phyloP scores from a whole-genome alignment of 2,888 invertebrate genomes.

The Amblyteles armatorius region DNA sequence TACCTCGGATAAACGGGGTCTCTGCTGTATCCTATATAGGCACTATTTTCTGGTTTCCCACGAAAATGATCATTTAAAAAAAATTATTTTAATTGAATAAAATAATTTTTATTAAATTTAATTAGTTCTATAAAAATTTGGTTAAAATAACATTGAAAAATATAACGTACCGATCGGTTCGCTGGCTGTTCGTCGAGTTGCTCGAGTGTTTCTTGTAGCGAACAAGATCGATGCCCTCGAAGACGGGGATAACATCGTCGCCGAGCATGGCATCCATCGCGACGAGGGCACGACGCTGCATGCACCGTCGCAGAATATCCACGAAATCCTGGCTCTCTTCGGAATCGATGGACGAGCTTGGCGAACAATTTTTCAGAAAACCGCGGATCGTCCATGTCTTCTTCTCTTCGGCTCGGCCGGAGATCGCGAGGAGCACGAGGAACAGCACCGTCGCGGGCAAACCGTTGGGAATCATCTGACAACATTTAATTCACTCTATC shows the following conservation, averaged over 20 bases:
- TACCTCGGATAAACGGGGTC: too few relatives aligned
- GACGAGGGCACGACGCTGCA: conserved; percentile 83
- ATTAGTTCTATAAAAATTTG: too few relatives aligned
- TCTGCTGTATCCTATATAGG: too few relatives aligned
- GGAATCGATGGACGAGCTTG: conserved; percentile 67
- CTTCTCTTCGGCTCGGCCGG: conserved; percentile 70
- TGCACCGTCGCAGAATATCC: conserved; percentile 74
- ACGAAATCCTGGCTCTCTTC: conserved; percentile 73
- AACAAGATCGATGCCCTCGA: conserved; percentile 88
- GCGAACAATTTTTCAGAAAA: conserved; percentile 77
- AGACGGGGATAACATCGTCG: conserved; percentile 88
- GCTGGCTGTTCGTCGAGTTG: conserved; percentile 57
- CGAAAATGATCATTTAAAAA: too few relatives aligned
- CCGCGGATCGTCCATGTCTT: conserved; percentile 72
- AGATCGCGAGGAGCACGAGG: conserved; percentile 50
- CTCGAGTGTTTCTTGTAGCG: conserved; percentile 82
- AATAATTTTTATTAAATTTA: too few relatives aligned
- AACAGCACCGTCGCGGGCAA: conserved; percentile 68
- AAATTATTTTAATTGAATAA: too few relatives aligned
- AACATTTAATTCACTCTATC: conserved; percentile 8
- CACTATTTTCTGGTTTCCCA: too few relatives aligned
- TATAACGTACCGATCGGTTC: conserved; percentile 49
- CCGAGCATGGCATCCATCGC: conserved; percentile 87
- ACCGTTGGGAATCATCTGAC: conserved; percentile 73
- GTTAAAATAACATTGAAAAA: not conserved